Conservation (phyloP, 1,140 invertebrate genomes). For the Zaprionus vittiger region DNA sequence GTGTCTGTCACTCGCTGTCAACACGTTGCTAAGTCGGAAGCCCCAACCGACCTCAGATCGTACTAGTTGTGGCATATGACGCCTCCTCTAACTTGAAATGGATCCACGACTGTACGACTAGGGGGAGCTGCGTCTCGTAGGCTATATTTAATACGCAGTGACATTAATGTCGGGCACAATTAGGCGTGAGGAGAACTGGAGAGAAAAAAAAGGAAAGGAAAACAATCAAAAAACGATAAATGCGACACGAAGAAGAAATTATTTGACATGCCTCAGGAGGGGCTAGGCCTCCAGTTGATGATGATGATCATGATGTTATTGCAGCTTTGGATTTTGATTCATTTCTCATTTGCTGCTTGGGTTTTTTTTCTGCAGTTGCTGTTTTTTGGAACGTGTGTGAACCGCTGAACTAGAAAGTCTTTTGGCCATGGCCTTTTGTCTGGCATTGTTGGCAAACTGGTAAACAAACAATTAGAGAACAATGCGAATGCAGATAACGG, state of each 20-base stretch:
- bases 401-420: conserved; percentile 68
- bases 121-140: conserved; percentile 33
- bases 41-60: conserved; percentile 31
- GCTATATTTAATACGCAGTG: conserved; percentile 81
- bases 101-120: conserved; percentile 37
- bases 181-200: conserved; percentile 55
- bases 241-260: conserved; percentile 64
- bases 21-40: conserved; percentile 66
- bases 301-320: conserved; percentile 69
- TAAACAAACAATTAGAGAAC: conserved; percentile 80
- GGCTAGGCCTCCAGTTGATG: conserved; percentile 16
- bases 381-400: conserved; percentile 73
- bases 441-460: conserved; percentile 69
- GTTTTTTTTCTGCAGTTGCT: conserved; percentile 8
- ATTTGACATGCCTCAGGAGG: conserved; percentile 62
- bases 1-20: conserved; percentile 81
- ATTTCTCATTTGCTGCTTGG: conserved; percentile 33
- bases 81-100: conserved; percentile 77
- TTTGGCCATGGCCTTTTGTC: conserved; percentile 73
- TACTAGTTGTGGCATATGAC: conserved; percentile 20
- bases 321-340: conserved; percentile 74
- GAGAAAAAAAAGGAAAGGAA: conserved; percentile 44
- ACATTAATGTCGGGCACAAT: conserved; percentile 81
- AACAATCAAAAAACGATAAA: conserved; percentile 80
- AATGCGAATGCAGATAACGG: conserved; percentile 55